Conservation (phyloP, 2,113 vertebrate genomes). For the Myrmophylax atrothorax region DNA sequence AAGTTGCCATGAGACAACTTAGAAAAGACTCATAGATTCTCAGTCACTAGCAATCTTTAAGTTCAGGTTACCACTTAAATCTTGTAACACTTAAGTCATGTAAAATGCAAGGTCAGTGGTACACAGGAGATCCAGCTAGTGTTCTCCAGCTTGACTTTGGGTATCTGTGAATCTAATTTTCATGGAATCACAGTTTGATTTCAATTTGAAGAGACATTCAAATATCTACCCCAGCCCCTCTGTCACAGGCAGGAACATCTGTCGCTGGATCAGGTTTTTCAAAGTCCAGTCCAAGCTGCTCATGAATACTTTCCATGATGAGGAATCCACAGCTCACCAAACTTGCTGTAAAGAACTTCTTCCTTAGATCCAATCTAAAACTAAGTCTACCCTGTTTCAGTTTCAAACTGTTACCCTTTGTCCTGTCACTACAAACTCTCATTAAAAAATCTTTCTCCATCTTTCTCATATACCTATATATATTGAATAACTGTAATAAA, state of each 20-base stretch:
- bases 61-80: neutral
- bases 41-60: neutral
- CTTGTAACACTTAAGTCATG: neutral
- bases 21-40: neutral
- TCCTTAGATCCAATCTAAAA: neutral
- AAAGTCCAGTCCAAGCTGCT: neutral
- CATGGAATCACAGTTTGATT: neutral
- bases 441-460: neutral
- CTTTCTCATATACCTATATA: neutral
- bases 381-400: neutral
- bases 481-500: neutral
- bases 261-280: neutral
- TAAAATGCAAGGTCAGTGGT: neutral
- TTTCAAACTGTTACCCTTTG: neutral
- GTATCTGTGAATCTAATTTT: neutral
- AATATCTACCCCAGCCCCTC: rapidly evolving
- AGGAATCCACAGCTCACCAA: rapidly evolving
- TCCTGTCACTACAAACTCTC: neutral
- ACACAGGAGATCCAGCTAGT: neutral
- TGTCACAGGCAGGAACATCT: neutral
- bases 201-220: neutral
- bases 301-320: rapidly evolving
- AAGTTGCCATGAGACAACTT: neutral
- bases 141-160: neutral
- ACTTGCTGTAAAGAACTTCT: neutral